Evolutionary conservation across 2,113 vertebrate genomes (phyloP), one percentile per base, ranked within the genome.

Genomic region (Equus przewalskii): DNA sequence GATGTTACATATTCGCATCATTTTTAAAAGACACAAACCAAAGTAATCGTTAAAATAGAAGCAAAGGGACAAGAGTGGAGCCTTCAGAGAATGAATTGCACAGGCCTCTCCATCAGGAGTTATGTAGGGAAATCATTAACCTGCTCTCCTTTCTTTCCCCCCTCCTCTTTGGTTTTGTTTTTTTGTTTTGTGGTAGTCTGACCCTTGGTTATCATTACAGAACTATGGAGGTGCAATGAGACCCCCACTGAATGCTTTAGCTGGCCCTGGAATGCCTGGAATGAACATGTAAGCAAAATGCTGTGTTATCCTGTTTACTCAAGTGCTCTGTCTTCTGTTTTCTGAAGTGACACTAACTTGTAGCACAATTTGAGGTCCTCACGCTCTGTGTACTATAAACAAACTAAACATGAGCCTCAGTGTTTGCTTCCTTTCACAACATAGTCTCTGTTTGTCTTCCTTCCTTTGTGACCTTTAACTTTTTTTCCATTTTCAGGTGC

Each of bases 201-300:
- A 99, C 98, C 99, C 99, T 98, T 99, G 99, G 98, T 99, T 98
- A 98, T 99, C 98, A 98, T 99, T 99, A 97, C 99, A 99, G 99
- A 99, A 98, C 98, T 99, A 99, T 98, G 99, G 99, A 99, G 99
- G 99, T 98, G 99, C 99, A 98, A 99, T 99, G 99, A 99, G 99
- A 99, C 99, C 99, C 98, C 99, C 99, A 67, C 99, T 99, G 97
- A 99, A 99, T 98, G 99, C 99, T 98, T 99, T 99, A 98, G 99
- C 99, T 98, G 99, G 99, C 93, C 99, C 99, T 9, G 99, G 99
- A 97, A 99, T 99, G 99, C 99, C 99, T 98, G 99, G 99, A 97
- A 99, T 99, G 99, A 99, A 99, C 99, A 99, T 99, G 99, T 99
- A 99, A 99, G 99, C 98, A 98, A 94, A 97, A 97, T 69, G 89